Evolutionary conservation across 2,888 invertebrate species (phyloP).

Genomic region (Serripes groenlandicus): DNA sequence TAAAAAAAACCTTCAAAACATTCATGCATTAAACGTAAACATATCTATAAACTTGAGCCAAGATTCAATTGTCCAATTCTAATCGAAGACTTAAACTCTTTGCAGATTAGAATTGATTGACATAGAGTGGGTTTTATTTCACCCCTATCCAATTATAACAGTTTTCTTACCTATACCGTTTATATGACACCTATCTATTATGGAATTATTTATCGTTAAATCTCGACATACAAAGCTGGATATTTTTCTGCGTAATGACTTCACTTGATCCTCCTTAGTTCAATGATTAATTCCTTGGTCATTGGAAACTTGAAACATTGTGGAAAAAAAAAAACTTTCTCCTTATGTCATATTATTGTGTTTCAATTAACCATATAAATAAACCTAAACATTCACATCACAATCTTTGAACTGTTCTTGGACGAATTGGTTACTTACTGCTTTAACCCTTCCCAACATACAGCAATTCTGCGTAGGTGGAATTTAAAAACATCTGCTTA

Average conservation of each 20-base stretch:
- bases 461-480: no score
- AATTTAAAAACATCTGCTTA: no score
- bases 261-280: background rate
- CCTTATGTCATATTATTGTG: background rate
- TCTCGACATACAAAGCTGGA: conserved; percentile 2
- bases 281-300: background rate
- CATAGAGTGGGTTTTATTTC: conserved; percentile 13
- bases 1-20: no score
- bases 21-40: no score
- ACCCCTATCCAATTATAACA: conserved; percentile 18
- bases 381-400: background rate
- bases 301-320: background rate
- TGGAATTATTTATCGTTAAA: conserved; percentile 21
- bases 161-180: conserved; percentile 8
- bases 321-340: background rate
- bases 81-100: conserved; percentile 9
- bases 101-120: conserved; percentile 23
- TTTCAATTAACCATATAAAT: background rate
- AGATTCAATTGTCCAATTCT: conserved; percentile 10
- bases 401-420: no score
- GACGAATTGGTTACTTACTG: no score
- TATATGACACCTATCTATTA: conserved; percentile 15
- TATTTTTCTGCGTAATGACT: background rate
- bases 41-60: no score
- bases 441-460: no score